Conservation (phyloP, 1,140 invertebrate genomes). For the Drosophila kepulauana region DNA sequence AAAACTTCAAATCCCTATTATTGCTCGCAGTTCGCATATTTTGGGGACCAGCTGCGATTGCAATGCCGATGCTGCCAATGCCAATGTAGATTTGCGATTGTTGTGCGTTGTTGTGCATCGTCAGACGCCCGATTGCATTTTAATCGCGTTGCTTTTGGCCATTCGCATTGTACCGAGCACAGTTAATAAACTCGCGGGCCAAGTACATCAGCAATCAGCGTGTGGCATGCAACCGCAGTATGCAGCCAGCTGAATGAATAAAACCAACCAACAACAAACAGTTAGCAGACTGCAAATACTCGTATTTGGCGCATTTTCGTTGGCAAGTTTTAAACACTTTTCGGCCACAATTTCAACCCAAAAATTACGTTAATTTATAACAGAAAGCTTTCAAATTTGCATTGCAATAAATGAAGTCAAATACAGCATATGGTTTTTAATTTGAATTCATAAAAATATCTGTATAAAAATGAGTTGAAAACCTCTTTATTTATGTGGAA, state of each 20-base stretch:
- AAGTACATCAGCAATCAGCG: constrained; percentile 36
- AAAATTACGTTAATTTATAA: neutral
- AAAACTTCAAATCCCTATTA: neutral
- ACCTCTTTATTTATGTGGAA: too few species aligned
- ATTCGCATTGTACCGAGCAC: constrained; percentile 20
- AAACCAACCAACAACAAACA: neutral
- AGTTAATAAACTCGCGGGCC: constrained; percentile 61
- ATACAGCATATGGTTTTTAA: too few species aligned
- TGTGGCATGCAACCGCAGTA: constrained; percentile 24
- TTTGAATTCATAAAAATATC: too few species aligned
- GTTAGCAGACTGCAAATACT: neutral
- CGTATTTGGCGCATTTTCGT: neutral
- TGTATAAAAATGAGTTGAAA: too few species aligned
- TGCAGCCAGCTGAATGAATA: neutral
- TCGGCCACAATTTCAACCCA: neutral
- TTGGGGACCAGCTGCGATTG: constrained; percentile 41
- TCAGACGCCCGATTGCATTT: constrained; percentile 55
- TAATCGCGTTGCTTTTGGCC: constrained; percentile 58
- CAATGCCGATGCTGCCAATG: neutral
- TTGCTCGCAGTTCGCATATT: constrained; percentile 48
- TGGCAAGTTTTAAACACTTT: neutral
- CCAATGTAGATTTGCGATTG: neutral
- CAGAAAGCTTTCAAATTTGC: neutral
- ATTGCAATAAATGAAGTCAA: too few species aligned
- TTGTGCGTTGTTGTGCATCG: constrained; percentile 7